A percentile compares a stretch with the other conserved stretches of the same genome.
Evolutionary conservation across 2,797 vertebrate species (phyloP).

Genomic region (Perodicticus potto): DNA sequence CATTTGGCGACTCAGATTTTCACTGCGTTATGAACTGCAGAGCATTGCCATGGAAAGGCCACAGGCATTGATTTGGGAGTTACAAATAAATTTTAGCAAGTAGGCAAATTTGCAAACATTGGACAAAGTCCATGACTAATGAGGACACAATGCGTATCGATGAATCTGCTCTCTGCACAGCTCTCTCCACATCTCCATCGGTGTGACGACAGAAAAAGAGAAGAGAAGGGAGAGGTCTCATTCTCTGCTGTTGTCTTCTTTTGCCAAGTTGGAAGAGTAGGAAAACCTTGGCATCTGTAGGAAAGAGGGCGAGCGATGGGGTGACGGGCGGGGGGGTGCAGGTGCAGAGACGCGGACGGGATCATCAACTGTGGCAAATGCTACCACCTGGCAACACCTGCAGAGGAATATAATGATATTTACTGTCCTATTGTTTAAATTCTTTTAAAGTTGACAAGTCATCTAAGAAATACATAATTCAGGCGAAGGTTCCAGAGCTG

Average conservation of each 20-base stretch:
- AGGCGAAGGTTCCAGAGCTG: too few relatives aligned
- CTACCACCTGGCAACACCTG: too few relatives aligned
- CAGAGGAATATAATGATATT: too few relatives aligned
- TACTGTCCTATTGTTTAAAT: neutral
- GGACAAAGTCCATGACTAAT: neutral
- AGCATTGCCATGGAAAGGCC: neutral
- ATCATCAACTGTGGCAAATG: too few relatives aligned
- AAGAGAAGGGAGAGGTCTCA: neutral
- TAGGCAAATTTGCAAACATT: neutral
- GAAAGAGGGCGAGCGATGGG: too few relatives aligned
- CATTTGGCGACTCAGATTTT: neutral
- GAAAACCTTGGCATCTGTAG: neutral
- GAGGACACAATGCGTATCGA: neutral
- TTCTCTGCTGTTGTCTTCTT: neutral
- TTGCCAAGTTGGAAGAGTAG: neutral
- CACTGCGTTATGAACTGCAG: neutral
- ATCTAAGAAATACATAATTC: neutral
- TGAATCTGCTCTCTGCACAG: fast-evolving
- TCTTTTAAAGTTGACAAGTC: too few relatives aligned
- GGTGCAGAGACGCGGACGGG: too few relatives aligned
- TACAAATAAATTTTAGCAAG: neutral
- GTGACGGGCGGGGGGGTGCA: too few relatives aligned
- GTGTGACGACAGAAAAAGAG: neutral
- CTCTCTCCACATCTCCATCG: neutral
- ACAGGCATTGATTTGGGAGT: neutral